Percentiles rank a stretch among this genome's conserved stretches.
These are phyloP conservation scores for Lipophrys pholis DNA, from an alignment of 2,113 vertebrate species.

Conservation along the genomic window DNA sequence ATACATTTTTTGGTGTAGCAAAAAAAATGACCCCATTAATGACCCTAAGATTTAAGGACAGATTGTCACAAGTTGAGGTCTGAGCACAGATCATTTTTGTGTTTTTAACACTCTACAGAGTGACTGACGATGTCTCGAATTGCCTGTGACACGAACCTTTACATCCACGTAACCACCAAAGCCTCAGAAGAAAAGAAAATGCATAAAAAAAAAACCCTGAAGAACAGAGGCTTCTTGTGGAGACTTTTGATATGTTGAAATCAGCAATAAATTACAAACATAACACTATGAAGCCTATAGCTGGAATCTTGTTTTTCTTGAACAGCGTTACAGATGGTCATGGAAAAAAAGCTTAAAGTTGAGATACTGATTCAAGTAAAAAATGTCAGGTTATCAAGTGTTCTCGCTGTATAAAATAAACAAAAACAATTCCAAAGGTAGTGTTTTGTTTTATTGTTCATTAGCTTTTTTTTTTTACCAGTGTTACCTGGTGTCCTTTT, in stretches of 20 bases:
- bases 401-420: too few species aligned
- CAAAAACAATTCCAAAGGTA: too few species aligned
- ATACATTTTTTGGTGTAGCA: slow-evolving; percentile 4
- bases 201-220: slow-evolving; percentile 15
- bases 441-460: too few species aligned
- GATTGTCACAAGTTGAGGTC: slow-evolving; percentile 49
- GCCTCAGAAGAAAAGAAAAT: slow-evolving; percentile 6
- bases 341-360: too few species aligned
- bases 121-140: slow-evolving; percentile 41
- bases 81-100: slow-evolving; percentile 48
- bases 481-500: too few species aligned
- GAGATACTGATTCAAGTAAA: too few species aligned
- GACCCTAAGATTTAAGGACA: slow-evolving; percentile 15
- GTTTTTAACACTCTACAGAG: slow-evolving; percentile 21
- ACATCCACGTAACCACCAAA: slow-evolving; percentile 12
- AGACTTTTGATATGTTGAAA: slow-evolving; percentile 15
- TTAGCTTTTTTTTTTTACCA: too few species aligned
- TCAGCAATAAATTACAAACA: slow-evolving; percentile 12
- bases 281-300: neutral
- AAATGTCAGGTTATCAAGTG: too few species aligned
- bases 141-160: slow-evolving; percentile 37
- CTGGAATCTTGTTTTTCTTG: too few species aligned
- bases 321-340: too few species aligned
- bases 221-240: slow-evolving; percentile 7
- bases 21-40: slow-evolving; percentile 6